A percentile compares a stretch with the other conserved stretches of the same genome.
Conservation (phyloP, 1,140 invertebrate genomes). For the Glossosoma conforme region DNA sequence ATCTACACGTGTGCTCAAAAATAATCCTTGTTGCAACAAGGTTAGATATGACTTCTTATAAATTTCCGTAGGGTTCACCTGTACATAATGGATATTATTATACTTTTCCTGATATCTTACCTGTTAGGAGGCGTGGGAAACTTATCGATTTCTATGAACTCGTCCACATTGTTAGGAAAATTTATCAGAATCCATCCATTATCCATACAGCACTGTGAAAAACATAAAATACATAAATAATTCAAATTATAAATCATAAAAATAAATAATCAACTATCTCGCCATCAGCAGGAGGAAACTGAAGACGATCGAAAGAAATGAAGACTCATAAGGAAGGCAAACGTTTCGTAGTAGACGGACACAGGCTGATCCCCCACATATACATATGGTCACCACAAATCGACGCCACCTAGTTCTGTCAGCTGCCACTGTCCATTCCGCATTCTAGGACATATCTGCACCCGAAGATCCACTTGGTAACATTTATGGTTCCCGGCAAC, state of each 20-base stretch:
- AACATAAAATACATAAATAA: background rate
- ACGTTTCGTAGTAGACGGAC: too few species aligned
- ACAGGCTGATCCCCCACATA: background rate
- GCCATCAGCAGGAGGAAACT: constrained; percentile 30
- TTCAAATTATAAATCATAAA: background rate
- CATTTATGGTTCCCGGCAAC: background rate
- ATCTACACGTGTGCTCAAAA: too few species aligned
- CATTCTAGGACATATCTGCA: too few species aligned
- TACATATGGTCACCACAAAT: too few species aligned
- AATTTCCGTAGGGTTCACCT: too few species aligned
- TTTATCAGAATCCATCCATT: constrained; percentile 58
- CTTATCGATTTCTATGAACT: constrained; percentile 56
- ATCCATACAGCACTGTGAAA: constrained; percentile 49
- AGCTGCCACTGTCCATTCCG: too few species aligned
- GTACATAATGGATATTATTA: too few species aligned
- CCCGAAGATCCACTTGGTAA: too few species aligned
- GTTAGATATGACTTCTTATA: too few species aligned
- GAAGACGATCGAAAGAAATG: constrained; percentile 29
- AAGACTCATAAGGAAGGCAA: background rate
- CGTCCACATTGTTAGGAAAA: constrained; percentile 49
- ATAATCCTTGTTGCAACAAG: too few species aligned
- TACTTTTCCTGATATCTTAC: too few species aligned
- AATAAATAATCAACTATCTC: background rate
- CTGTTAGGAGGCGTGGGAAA: constrained; percentile 59
- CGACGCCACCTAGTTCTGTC: too few species aligned